Base-by-base conservation (phyloP, 2,888 invertebrate genomes). In the Drosophila mettleri region DNA sequence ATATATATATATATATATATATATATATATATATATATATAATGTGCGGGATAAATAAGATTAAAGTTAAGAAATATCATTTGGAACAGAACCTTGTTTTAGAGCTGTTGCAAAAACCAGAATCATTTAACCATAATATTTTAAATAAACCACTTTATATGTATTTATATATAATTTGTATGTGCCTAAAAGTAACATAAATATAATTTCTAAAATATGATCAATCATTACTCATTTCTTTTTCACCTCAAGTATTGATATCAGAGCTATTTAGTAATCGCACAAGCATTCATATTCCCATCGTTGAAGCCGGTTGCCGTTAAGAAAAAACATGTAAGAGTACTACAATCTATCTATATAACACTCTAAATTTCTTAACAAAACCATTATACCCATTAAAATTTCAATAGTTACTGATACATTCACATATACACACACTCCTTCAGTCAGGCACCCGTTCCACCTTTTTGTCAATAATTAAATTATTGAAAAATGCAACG, bases 401-500 rank as follows among this genome's bases (percentile, higher is more conserved):
- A n/a, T n/a, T n/a, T n/a, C n/a, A n/a, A n/a, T n/a, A n/a, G n/a
- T n/a, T n/a, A n/a, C n/a, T n/a, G n/a, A n/a, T n/a, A 20, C 20
- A 20, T 5, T 10, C 41, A 31, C 39, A 39, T 33, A 55, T 51
- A 52, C 24, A 33, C 27, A 14, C 48, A 41, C 53, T 38, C 65
- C 41, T 41, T 71, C 46, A 31, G 48, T 60, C 62, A 60, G 59
- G 49, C 65, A 74, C 64, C 79, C 82, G 82, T 79, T 87, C 70
- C 82, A 70, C 73, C 80, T 82, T 83, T 74, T 86, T 83, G 84
- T 74, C 79, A 81, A 86, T 85, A 85, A 85, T 88, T 88, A 88
- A 86, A 88, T 86, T 86, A 84, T 88, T 86, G 73, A 86, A 76
- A 86, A 84, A 84, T 86, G 78, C 78, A 83, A 77, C 66, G 70